phyloP scores from a whole-genome alignment of 2,888 invertebrate genomes.

The Limnephilus auricula region DNA sequence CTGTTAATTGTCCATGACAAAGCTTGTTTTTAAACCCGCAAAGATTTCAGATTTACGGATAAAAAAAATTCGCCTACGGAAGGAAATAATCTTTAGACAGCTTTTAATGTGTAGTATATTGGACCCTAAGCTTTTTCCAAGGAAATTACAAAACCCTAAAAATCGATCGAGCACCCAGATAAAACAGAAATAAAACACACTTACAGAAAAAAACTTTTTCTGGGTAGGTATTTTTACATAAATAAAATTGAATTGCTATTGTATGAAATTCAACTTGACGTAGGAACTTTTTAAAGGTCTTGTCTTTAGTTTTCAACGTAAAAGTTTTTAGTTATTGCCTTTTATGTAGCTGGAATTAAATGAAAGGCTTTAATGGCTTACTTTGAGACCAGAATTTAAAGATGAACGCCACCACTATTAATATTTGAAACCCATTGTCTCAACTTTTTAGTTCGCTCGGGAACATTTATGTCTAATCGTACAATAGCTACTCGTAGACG shows the following conservation, averaged over 20 bases:
- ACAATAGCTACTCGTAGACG: neutral
- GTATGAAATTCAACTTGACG: too few species aligned
- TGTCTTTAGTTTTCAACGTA: neutral
- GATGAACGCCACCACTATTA: neutral
- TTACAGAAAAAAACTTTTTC: neutral
- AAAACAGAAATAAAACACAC: neutral
- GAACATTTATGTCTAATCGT: neutral
- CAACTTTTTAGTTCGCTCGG: neutral
- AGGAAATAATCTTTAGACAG: neutral
- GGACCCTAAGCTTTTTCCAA: too few species aligned
- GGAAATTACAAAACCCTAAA: neutral
- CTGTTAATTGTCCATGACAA: neutral
- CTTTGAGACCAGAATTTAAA: neutral
- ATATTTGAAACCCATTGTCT: neutral
- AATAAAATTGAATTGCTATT: neutral
- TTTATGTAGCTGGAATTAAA: too few species aligned
- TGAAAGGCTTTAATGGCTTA: too few species aligned
- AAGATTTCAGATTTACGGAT: neutral
- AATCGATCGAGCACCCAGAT: neutral
- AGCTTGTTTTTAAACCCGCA: neutral
- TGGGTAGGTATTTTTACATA: neutral
- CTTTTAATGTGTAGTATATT: too few species aligned
- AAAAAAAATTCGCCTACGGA: too few species aligned
- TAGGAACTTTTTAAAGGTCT: neutral
- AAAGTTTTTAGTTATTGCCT: too few species aligned